These are phyloP conservation scores for Scomberomorus guttatus DNA, from an alignment of 2,797 vertebrate species.

Conservation along the genomic window DNA sequence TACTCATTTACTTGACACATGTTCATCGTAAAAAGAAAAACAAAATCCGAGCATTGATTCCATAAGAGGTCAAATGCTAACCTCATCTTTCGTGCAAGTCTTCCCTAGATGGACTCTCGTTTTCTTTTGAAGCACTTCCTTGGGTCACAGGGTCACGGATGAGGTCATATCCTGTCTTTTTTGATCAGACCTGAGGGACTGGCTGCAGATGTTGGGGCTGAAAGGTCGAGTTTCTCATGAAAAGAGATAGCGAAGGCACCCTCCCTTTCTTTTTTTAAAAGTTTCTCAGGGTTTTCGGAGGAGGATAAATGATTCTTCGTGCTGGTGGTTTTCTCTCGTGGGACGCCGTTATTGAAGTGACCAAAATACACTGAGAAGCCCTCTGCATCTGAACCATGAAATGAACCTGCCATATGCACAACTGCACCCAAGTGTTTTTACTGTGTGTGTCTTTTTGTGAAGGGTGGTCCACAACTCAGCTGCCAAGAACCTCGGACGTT, in stretches of 20 bases:
- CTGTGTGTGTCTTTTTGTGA: not conserved
- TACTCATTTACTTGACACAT: constrained; percentile 52
- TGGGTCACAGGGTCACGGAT: constrained; percentile 72
- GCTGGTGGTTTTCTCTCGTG: constrained; percentile 52
- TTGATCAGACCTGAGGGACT: constrained; percentile 82
- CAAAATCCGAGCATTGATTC: constrained; percentile 46
- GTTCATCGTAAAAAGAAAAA: constrained; percentile 60
- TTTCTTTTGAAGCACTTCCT: constrained; percentile 83
- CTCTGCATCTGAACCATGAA: constrained; percentile 59
- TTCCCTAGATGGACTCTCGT: constrained; percentile 69
- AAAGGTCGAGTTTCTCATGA: constrained; percentile 71
- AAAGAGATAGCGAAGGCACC: constrained; percentile 69
- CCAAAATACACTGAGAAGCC: constrained; percentile 64
- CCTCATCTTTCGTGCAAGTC: constrained; percentile 66
- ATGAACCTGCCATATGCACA: constrained; percentile 74
- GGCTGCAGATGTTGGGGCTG: constrained; percentile 77
- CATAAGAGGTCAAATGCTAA: constrained; percentile 50
- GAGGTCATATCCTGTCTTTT: constrained; percentile 86
- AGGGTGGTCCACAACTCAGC: not conserved
- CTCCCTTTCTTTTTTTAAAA: constrained; percentile 28
- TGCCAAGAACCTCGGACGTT: not conserved
- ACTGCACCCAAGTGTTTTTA: constrained; percentile 32
- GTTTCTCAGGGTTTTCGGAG: constrained; percentile 76
- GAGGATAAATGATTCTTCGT: constrained; percentile 73
- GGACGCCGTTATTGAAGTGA: constrained; percentile 67